phyloP scores from a whole-genome alignment of 2,113 vertebrate species.

The Cottus gobio region DNA sequence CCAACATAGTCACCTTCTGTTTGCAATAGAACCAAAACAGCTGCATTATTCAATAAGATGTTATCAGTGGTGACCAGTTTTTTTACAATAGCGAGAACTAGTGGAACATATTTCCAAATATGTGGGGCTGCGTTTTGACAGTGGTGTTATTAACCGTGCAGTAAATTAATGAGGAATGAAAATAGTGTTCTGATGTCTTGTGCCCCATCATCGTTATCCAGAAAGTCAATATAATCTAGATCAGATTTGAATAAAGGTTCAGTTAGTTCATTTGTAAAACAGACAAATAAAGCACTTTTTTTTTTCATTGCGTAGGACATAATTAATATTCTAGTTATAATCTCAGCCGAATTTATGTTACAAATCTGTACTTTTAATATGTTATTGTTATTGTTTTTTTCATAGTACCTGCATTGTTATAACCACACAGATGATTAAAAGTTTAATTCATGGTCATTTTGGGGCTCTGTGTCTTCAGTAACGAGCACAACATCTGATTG shows the following conservation, averaged over 20 bases:
- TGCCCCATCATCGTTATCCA: neutral
- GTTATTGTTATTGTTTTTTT: conserved; percentile 38
- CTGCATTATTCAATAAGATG: neutral
- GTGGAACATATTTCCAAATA: neutral
- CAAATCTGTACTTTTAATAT: conserved; percentile 40
- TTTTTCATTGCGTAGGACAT: conserved; percentile 22
- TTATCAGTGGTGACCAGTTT: neutral
- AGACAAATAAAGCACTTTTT: conserved; percentile 6
- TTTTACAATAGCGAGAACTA: neutral
- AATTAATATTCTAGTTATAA: conserved; percentile 16
- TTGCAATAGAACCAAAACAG: neutral
- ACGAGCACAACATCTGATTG: neutral
- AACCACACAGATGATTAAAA: conserved; percentile 57
- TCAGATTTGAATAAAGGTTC: conserved; percentile 18
- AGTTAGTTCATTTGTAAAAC: conserved; percentile 22
- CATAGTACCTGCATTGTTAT: conserved; percentile 60
- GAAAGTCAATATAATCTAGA: neutral
- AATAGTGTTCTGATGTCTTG: conserved; percentile 2
- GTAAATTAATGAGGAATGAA: neutral
- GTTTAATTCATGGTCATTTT: conserved; percentile 34
- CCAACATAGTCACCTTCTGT: neutral
- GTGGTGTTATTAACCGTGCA: neutral
- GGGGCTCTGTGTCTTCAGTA: conserved; percentile 35
- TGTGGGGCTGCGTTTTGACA: neutral
- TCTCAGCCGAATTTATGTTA: conserved; percentile 16